Conservation (phyloP, 2,888 invertebrate species). For the Stomorhina lunata region DNA sequence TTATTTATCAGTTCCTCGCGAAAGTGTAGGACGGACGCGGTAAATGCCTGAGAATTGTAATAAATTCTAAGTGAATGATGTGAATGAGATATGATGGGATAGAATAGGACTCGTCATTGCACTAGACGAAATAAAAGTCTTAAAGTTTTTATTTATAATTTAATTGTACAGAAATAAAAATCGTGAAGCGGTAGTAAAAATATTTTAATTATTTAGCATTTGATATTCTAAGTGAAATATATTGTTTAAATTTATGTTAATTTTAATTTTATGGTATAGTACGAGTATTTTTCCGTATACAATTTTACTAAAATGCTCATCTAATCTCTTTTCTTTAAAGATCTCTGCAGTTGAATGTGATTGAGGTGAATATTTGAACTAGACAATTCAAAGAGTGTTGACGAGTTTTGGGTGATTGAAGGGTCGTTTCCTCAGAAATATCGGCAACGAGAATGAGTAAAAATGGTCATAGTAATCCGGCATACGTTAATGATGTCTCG, state of each 20-base stretch:
- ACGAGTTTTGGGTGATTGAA: slow-evolving; percentile 26
- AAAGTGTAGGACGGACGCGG: background rate
- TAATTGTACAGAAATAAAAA: background rate
- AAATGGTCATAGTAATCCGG: slow-evolving; percentile 79
- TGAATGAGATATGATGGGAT: slow-evolving; percentile 8
- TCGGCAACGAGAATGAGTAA: slow-evolving; percentile 74
- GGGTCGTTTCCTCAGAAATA: background rate
- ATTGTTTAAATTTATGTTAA: slow-evolving; percentile 1
- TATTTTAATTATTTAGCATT: slow-evolving; percentile 60
- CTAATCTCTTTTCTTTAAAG: slow-evolving; percentile 27
- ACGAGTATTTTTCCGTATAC: background rate
- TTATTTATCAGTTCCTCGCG: background rate
- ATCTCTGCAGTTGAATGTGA: slow-evolving; percentile 48
- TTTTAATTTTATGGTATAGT: too few species aligned
- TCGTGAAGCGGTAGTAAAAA: slow-evolving; percentile 20
- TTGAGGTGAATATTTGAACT: slow-evolving; percentile 51
- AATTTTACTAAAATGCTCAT: slow-evolving; percentile 6
- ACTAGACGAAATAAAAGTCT: slow-evolving; percentile 25
- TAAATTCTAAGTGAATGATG: background rate
- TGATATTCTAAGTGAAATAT: slow-evolving; percentile 33
- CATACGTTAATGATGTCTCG: slow-evolving; percentile 76
- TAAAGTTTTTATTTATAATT: slow-evolving; percentile 47
- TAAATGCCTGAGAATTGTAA: background rate
- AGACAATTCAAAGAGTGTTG: slow-evolving; percentile 49
- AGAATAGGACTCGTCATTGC: too few species aligned